Base-by-base conservation (phyloP, 2,888 invertebrate genomes). In the Drosophila pegasa region DNA sequence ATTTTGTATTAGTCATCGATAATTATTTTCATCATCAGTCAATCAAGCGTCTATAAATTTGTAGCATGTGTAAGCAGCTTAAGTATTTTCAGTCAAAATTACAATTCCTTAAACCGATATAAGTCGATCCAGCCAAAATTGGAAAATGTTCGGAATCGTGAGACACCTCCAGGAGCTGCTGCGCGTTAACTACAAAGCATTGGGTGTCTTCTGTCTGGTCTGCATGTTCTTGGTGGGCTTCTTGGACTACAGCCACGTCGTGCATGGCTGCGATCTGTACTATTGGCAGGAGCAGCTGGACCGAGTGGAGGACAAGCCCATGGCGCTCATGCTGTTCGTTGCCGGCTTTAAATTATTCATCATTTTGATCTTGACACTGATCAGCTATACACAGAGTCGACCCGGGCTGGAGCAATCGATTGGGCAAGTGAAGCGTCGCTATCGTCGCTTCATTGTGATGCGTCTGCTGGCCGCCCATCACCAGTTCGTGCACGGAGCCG, bases 381-480 rank as follows among this genome's bases (percentile, higher is more conserved):
- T 67, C 25, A 68, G 66, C 16, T 76, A 65, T 43, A 22, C 59
- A 5, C 16, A 25, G 6, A n/a, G 9, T 14, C 29, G 18, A 1
- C 35, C 35, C 0, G 31, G 25, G 16, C n/a, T 43, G 10, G 64
- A 63, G 0, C 52, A 60, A 4, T 37, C 82, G 3, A 51, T 71
- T 14, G 8, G 62, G 25, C 75, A 85, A 57, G 80, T 89, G 3
- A 90, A 85, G 65, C 90, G 87, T 47, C 91, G 91, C 25, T 92
- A 89, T 71, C 78, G 86, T 0, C 89, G 91, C 22, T 91, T 86
- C 41, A 63, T 92, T 1, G 65, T 92, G n/a, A 87, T 91, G 71
- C 90, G 90, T 10, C 69, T 92, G 3, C 48, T 92, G 18, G 78
- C 83, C 1, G 89, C 89, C 10, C 80, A 90, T 9, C 86, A 90